Evolutionary conservation across 2,797 vertebrate genomes (phyloP).

Genomic region (Bradypodion ventrale): DNA sequence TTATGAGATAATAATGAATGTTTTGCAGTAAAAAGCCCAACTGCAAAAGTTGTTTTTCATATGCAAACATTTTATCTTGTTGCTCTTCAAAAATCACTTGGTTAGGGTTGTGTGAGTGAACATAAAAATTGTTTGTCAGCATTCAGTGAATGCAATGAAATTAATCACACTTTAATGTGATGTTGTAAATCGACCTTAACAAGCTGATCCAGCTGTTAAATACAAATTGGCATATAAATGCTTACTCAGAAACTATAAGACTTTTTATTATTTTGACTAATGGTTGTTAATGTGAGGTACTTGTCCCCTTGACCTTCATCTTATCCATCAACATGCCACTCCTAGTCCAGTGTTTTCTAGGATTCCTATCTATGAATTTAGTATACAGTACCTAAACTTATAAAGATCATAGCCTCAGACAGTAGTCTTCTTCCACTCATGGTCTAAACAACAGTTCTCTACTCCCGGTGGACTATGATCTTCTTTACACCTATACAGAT

Average conservation of each 20-base stretch:
- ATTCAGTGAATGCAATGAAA: neutral
- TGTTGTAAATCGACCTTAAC: conserved; percentile 9
- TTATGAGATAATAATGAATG: neutral
- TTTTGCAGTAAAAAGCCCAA: neutral
- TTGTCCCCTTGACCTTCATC: neutral
- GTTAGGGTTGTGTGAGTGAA: neutral
- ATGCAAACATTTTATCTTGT: neutral
- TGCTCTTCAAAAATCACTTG: conserved; percentile 14
- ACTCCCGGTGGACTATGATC: neutral
- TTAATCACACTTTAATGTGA: conserved; percentile 25
- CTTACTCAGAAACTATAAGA: conserved; percentile 21
- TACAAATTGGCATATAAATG: conserved; percentile 1
- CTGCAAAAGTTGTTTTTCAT: conserved; percentile 14
- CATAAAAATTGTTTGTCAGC: conserved; percentile 35
- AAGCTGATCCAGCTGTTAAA: conserved; percentile 7
- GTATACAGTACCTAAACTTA: neutral
- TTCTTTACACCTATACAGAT: too few species aligned
- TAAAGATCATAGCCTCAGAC: neutral
- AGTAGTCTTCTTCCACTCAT: too few species aligned
- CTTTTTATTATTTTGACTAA: conserved; percentile 28
- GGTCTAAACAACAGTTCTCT: neutral
- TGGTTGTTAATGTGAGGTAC: neutral
- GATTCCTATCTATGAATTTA: neutral
- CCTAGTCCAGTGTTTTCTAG: neutral
- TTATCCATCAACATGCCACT: conserved; percentile 1